Evolutionary conservation across 1,140 invertebrate genomes (phyloP), one percentile per base, ranked within the genome.

Genomic region (Alviniconcha marisindica): DNA sequence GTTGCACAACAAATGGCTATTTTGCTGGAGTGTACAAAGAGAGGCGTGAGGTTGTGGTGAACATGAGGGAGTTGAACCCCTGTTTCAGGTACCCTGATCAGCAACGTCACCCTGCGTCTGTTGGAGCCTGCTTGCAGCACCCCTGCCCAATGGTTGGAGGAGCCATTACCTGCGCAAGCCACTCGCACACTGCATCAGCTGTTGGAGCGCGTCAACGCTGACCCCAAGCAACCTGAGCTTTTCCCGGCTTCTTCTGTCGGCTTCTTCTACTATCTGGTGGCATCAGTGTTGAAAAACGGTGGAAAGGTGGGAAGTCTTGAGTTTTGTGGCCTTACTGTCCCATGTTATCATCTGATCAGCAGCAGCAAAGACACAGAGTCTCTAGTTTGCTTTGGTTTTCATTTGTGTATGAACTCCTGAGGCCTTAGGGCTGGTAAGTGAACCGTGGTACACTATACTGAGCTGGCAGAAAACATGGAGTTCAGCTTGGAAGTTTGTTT

Each of bases 231-330:
- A 7, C 38, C 54, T 0, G 74, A 79, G 33, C 66, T 89, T 10
- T 94, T 97, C 56, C 94, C 94, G 4, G 95, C 95, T 0, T 95
- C 96, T 2, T 95, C 95, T 0, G 97, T 98, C 93, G 95, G 96
- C 56, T 98, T 96, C 89, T 94, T 95, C 36, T 98, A 97, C 91
- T 96, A 96, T 10, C 95, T 98, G 81, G 92, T 98, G 4, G 95
- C 95, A 83, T 94, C 95, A 85, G 95, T 96, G 81, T 88, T 97
- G 44, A 89, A 94, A 12, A 93, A 93, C 81, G 88, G 86, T 48
- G 89, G 86, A 84, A 66, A 86, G 86, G 18, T 81, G 24, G 10
- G 60, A n/a, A 31, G 12, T 36, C 24, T 38, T 73, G 51, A 54
- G 51, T 54, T 54, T 24, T n/a, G n/a, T n/a, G n/a, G n/a, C n/a